Conservation (phyloP, 2,113 vertebrate species). For the Seriola dumerili region DNA sequence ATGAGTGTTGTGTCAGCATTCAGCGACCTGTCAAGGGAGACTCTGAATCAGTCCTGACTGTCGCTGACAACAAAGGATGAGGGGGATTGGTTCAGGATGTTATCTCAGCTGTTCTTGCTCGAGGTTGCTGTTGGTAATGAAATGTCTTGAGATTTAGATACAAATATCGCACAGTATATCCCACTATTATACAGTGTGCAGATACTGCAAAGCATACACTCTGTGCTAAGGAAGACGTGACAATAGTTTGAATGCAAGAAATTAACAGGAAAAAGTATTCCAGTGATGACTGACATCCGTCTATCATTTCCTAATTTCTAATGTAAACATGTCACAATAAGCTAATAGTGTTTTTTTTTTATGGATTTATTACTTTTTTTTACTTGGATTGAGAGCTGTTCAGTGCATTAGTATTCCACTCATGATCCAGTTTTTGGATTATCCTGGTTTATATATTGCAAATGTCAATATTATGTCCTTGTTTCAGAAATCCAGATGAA, state of each 20-base stretch:
- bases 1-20: constrained; percentile 45
- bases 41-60: not conserved
- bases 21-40: not conserved
- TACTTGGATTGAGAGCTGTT: too few species aligned
- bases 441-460: too few species aligned
- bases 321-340: too few species aligned
- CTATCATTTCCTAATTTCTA: too few species aligned
- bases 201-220: not conserved
- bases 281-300: too few species aligned
- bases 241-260: not conserved
- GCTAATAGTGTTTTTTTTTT: too few species aligned
- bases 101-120: not conserved
- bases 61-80: not conserved
- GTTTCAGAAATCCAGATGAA: not conserved
- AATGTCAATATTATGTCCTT: not conserved
- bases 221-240: not conserved
- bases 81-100: not conserved
- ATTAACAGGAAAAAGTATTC: too few species aligned
- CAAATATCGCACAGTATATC: not conserved
- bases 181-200: not conserved
- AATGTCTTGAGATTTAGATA: not conserved
- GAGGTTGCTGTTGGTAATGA: not conserved
- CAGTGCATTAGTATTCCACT: too few species aligned
- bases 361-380: too few species aligned
- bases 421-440: too few species aligned